Evolutionary conservation across 2,113 vertebrate genomes (phyloP).

Genomic region (Elachura formosa): DNA sequence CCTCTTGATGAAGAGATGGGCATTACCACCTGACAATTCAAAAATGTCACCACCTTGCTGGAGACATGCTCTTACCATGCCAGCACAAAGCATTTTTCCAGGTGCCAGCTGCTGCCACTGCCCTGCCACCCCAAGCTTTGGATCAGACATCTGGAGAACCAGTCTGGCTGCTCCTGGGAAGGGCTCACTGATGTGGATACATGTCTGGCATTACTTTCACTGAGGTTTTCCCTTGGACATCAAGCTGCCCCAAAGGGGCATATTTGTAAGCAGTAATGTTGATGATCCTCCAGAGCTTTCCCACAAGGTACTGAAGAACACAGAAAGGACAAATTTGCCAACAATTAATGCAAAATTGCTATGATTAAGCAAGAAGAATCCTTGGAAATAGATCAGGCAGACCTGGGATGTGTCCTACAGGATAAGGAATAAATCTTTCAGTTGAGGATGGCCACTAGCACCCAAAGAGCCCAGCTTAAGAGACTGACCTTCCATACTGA

Average conservation of each 20-base stretch:
- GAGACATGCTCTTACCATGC: neutral
- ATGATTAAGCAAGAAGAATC: neutral
- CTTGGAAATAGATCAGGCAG: neutral
- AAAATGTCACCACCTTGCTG: neutral
- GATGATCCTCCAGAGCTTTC: neutral
- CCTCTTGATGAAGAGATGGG: neutral
- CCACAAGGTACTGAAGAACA: neutral
- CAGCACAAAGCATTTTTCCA: neutral
- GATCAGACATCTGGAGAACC: neutral
- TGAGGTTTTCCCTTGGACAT: neutral
- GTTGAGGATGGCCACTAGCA: neutral
- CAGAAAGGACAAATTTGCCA: neutral
- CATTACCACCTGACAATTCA: neutral
- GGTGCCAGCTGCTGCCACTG: neutral
- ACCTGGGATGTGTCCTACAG: neutral
- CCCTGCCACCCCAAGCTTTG: neutral
- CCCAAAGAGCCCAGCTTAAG: neutral
- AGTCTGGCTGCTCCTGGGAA: neutral
- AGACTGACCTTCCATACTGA: neutral
- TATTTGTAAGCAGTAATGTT: neutral
- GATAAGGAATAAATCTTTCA: neutral
- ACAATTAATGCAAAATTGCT: neutral
- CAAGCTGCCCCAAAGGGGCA: neutral
- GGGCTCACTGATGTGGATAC: accelerated
- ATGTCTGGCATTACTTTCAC: neutral